Conservation (phyloP, 2,113 vertebrate genomes). For the Chaetodon auriga region DNA sequence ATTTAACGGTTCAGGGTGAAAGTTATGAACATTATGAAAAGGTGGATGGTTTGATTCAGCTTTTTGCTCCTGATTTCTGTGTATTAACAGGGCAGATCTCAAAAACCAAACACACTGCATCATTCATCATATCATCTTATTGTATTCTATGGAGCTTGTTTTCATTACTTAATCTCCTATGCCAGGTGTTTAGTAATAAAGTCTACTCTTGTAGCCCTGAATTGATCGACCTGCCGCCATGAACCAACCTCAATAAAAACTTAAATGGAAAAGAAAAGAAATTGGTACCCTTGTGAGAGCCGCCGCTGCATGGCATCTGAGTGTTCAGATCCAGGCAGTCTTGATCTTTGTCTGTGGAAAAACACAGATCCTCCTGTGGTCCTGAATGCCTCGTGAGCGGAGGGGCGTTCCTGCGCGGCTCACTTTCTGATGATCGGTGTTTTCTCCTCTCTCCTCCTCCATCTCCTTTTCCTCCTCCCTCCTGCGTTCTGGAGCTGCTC, state of each 20-base stretch:
- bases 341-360: constrained; percentile 86
- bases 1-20: background rate
- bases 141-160: background rate
- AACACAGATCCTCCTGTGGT: constrained; percentile 85
- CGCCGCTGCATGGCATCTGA: constrained; percentile 51
- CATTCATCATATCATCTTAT: background rate
- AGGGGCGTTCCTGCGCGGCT: constrained; percentile 80
- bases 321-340: constrained; percentile 79
- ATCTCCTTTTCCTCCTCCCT: constrained; percentile 61
- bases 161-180: background rate
- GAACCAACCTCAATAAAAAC: background rate
- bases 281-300: constrained; percentile 69
- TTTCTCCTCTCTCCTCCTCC: constrained; percentile 72
- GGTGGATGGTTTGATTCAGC: background rate
- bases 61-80: no score
- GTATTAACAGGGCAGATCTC: no score
- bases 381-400: constrained; percentile 84
- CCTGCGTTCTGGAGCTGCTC: constrained; percentile 57
- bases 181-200: no score
- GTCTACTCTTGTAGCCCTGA: background rate
- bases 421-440: constrained; percentile 70
- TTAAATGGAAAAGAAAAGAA: background rate
- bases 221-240: background rate
- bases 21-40: no score
- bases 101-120: no score